Conservation (phyloP, 2,113 vertebrate species). For the Gobiocypris rarus region DNA sequence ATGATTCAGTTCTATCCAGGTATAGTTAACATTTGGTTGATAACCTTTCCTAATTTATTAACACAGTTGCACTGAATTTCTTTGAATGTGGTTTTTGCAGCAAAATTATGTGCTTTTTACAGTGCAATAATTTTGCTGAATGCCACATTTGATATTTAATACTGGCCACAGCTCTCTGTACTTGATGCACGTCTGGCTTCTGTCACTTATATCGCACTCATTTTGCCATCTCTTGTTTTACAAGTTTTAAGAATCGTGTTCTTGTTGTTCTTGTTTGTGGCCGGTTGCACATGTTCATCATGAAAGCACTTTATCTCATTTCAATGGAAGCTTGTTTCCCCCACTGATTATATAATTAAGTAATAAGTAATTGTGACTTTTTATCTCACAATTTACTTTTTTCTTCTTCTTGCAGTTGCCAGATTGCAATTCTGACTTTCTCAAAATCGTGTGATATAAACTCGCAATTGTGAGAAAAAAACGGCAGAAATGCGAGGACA, state of each 20-base stretch:
- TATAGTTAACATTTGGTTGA: background rate
- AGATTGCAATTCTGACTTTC: too few species aligned
- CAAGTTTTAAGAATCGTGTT: background rate
- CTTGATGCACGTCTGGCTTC: background rate
- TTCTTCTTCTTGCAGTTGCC: too few species aligned
- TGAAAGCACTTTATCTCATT: constrained; percentile 84
- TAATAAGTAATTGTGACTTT: too few species aligned
- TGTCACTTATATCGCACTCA: too few species aligned
- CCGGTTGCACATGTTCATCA: background rate
- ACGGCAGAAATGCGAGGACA: too few species aligned
- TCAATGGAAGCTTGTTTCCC: too few species aligned
- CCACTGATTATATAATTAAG: too few species aligned
- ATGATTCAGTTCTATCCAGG: background rate
- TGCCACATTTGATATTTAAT: background rate
- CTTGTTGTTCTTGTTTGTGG: too few species aligned
- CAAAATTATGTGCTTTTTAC: background rate
- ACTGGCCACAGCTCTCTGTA: background rate
- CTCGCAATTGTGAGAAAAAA: too few species aligned
- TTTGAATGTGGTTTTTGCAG: background rate
- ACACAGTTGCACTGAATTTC: background rate
- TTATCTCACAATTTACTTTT: too few species aligned
- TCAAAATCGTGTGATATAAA: too few species aligned
- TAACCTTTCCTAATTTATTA: background rate
- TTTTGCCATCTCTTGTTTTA: too few species aligned
- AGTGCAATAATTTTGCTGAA: background rate